Percentiles rank a stretch among this genome's conserved stretches.
Conservation (phyloP, 2,888 invertebrate species). For the Nebria salina region DNA sequence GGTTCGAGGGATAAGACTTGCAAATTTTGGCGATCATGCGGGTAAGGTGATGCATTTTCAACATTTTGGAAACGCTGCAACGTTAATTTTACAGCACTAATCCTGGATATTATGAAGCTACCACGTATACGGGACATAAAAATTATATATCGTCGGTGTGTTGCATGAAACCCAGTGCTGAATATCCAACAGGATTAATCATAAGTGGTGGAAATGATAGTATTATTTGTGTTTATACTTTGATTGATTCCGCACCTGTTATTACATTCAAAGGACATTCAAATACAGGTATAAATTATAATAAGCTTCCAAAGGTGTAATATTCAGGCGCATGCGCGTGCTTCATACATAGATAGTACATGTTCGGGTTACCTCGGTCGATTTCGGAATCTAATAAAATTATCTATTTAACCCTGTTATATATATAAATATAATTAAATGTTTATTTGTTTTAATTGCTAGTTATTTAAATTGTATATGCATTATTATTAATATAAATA, state of each 20-base stretch:
- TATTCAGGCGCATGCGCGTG: too few species aligned
- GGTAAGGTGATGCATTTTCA: slow-evolving; percentile 63
- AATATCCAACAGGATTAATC: slow-evolving; percentile 80
- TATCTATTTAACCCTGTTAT: too few species aligned
- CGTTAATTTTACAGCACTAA: slow-evolving; percentile 64
- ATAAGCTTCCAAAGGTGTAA: too few species aligned
- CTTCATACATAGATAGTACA: too few species aligned
- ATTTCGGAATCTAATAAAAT: too few species aligned
- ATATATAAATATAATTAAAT: too few species aligned
- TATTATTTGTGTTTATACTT: slow-evolving; percentile 80
- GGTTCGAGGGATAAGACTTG: slow-evolving; percentile 90
- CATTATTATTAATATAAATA: neutral
- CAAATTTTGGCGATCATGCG: slow-evolving; percentile 84
- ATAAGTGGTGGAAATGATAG: slow-evolving; percentile 91
- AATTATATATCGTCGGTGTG: slow-evolving; percentile 88
- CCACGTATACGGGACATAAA: slow-evolving; percentile 80
- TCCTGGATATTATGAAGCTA: slow-evolving; percentile 71
- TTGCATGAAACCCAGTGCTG: slow-evolving; percentile 75
- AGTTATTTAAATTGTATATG: neutral
- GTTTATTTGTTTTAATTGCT: neutral
- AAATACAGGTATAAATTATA: slow-evolving; percentile 68
- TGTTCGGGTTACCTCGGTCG: too few species aligned
- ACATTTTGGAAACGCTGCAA: slow-evolving; percentile 12
- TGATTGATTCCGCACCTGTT: slow-evolving; percentile 74
- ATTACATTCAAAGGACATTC: slow-evolving; percentile 80